Evolutionary conservation across 2,797 vertebrate species (phyloP).

Genomic region (Sciaenops ocellatus): DNA sequence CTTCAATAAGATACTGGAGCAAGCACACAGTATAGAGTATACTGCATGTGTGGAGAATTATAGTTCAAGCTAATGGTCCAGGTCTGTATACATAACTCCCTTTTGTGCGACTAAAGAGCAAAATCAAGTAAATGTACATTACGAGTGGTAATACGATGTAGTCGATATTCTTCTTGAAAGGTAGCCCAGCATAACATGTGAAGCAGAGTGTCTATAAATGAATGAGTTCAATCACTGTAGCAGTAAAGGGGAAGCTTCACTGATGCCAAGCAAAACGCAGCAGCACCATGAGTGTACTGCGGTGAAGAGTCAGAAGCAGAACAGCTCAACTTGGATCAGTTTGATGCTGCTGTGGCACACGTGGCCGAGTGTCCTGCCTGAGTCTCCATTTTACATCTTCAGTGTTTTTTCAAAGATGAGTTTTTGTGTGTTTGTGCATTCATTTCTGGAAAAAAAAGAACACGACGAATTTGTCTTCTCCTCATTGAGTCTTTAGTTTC

Average conservation of each 20-base stretch:
- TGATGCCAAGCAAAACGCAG: slow-evolving; percentile 11
- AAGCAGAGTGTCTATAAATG: slow-evolving; percentile 9
- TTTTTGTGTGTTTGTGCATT: slow-evolving; percentile 28
- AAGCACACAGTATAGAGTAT: not conserved
- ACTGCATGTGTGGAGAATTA: not conserved
- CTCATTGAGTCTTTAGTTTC: slow-evolving; percentile 86
- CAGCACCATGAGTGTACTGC: not conserved
- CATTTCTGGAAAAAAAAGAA: not conserved
- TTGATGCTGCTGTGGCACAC: slow-evolving; percentile 11
- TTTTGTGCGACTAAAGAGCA: slow-evolving; percentile 11
- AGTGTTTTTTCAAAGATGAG: not conserved
- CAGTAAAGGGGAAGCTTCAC: slow-evolving; percentile 21
- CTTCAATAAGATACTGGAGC: not conserved
- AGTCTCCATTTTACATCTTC: slow-evolving; percentile 28
- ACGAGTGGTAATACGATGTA: not conserved
- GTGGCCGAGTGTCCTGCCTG: not conserved
- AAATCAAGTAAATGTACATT: slow-evolving; percentile 8
- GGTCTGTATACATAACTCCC: not conserved
- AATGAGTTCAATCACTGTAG: not conserved
- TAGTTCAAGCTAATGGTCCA: not conserved
- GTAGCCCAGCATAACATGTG: not conserved
- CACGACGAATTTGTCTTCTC: slow-evolving; percentile 46
- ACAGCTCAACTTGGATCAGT: slow-evolving; percentile 14
- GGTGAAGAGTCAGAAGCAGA: not conserved
- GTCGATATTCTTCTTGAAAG: not conserved